A percentile compares a stretch with the other conserved stretches of the same genome.
Evolutionary conservation across 2,888 invertebrate species (phyloP).

Genomic region (Diarsia brunnea): DNA sequence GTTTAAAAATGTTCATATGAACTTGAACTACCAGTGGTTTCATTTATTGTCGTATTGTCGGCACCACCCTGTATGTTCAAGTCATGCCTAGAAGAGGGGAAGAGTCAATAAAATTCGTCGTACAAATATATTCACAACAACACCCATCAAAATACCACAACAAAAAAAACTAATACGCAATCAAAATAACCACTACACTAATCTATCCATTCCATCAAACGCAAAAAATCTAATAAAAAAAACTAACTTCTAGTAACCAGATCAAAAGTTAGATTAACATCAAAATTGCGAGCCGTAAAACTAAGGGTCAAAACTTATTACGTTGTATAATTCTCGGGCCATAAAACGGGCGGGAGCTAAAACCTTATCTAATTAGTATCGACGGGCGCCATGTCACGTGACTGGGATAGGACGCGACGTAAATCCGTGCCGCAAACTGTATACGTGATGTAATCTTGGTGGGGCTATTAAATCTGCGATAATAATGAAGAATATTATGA

Average conservation of each 20-base stretch:
- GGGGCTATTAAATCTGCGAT: conserved; percentile 45
- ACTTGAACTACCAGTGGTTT: too few relatives aligned
- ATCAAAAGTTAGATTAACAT: conserved; percentile 79
- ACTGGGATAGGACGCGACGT: conserved; percentile 64
- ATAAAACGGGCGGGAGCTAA: conserved; percentile 72
- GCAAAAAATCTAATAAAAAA: conserved; percentile 32
- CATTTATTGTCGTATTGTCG: too few relatives aligned
- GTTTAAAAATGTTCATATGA: too few relatives aligned
- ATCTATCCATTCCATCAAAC: conserved; percentile 36
- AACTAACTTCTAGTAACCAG: conserved; percentile 62
- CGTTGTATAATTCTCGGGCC: conserved; percentile 72
- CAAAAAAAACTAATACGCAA: not conserved
- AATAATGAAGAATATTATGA: not conserved
- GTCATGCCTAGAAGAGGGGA: not conserved
- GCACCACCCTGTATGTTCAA: too few relatives aligned
- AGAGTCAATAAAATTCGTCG: not conserved
- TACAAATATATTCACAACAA: not conserved
- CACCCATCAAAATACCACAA: not conserved
- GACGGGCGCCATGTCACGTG: conserved; percentile 65
- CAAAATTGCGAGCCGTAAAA: conserved; percentile 73
- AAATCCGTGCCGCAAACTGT: conserved; percentile 70
- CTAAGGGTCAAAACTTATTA: conserved; percentile 73
- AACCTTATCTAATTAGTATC: conserved; percentile 79
- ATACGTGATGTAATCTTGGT: conserved; percentile 67
- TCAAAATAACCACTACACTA: conserved; percentile 21